phyloP scores from a whole-genome alignment of 1,140 invertebrate genomes.

The Pararge aegeria region DNA sequence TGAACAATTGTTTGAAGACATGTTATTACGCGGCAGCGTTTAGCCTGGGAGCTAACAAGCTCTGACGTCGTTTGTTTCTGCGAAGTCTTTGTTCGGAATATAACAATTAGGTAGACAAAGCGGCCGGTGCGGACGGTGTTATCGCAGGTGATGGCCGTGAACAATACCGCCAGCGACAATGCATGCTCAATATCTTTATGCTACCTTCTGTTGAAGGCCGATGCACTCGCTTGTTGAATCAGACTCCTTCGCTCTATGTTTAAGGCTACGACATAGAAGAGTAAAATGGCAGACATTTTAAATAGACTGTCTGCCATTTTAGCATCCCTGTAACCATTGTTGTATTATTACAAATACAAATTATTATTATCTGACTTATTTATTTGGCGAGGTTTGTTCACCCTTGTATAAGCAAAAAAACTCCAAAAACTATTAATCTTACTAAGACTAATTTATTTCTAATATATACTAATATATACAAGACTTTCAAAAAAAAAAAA shows the following conservation, averaged over 20 bases:
- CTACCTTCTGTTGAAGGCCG: conserved; percentile 59
- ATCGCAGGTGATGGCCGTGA: conserved; percentile 54
- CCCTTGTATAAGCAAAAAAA: no score
- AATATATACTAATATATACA: no score
- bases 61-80: conserved; percentile 55
- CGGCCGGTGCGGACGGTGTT: conserved; percentile 54
- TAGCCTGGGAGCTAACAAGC: conserved; percentile 65
- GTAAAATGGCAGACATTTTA: conserved; percentile 8
- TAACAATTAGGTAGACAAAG: conserved; percentile 75
- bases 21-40: conserved; percentile 67
- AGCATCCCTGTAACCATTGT: neutral
- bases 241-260: conserved; percentile 52
- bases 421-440: no score
- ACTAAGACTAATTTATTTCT: no score
- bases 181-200: conserved; percentile 73
- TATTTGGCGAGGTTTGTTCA: no score
- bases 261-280: conserved; percentile 37
- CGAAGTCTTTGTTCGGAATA: conserved; percentile 60
- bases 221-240: conserved; percentile 67
- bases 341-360: neutral
- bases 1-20: conserved; percentile 72
- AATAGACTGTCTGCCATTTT: neutral
- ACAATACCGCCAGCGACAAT: conserved; percentile 62
- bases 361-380: no score
- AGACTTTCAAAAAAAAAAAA: no score